Percentiles rank a stretch among this genome's conserved stretches.
Conservation (phyloP, 92 coral and sea anemone genomes). For the Zoanthus sociatus region DNA sequence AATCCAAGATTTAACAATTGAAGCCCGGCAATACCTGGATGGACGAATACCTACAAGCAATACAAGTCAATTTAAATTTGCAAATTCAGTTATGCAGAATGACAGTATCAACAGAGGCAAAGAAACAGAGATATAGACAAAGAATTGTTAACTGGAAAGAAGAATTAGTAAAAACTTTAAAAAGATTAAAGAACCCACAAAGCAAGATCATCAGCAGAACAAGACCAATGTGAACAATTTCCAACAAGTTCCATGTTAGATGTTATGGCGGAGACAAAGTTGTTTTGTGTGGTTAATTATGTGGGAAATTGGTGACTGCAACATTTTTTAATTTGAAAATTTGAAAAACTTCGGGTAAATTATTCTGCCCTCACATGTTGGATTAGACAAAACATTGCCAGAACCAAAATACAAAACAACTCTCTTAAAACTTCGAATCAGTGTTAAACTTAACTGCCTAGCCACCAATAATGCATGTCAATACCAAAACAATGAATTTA, state of each 20-base stretch:
- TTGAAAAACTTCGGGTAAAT: too few species aligned
- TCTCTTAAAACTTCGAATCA: too few species aligned
- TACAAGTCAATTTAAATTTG: slow-evolving; percentile 20
- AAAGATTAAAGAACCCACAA: not conserved
- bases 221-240: not conserved
- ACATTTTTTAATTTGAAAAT: too few species aligned
- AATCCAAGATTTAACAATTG: slow-evolving; percentile 15
- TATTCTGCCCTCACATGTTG: too few species aligned
- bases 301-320: too few species aligned
- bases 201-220: slow-evolving; percentile 10
- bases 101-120: slow-evolving; percentile 11
- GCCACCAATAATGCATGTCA: too few species aligned
- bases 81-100: slow-evolving; percentile 22
- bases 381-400: too few species aligned
- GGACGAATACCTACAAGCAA: slow-evolving; percentile 2
- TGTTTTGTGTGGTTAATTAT: too few species aligned
- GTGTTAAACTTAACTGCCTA: too few species aligned
- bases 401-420: too few species aligned
- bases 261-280: too few species aligned
- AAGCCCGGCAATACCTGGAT: not conserved
- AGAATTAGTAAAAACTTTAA: not conserved
- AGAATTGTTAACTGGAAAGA: not conserved
- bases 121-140: not conserved
- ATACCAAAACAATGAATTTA: too few species aligned
- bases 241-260: not conserved